A percentile compares a stretch with the other conserved stretches of the same genome.
Evolutionary conservation across 2,113 vertebrate genomes (phyloP).

Genomic region (Phyllostomus discolor): DNA sequence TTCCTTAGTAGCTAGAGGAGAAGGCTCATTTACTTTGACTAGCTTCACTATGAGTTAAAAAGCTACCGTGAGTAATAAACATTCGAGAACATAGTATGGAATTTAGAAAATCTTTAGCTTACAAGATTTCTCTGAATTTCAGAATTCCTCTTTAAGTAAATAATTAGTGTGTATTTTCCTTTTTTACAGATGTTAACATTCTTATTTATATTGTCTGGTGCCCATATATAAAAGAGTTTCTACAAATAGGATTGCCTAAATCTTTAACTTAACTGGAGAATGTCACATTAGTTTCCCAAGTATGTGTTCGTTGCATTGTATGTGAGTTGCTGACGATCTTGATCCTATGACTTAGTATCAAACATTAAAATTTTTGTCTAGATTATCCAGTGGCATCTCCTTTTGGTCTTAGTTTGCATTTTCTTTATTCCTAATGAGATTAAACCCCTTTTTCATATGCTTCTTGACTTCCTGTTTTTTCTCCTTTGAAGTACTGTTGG

Average conservation of each 20-base stretch:
- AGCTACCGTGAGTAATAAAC: not conserved
- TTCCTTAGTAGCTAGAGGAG: not conserved
- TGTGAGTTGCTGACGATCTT: not conserved
- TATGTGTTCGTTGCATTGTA: not conserved
- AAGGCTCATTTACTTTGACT: not conserved
- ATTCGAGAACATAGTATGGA: not conserved
- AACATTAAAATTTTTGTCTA: not conserved
- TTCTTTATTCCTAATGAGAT: not conserved
- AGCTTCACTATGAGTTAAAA: not conserved
- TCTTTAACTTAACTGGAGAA: not conserved
- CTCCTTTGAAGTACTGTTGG: not conserved
- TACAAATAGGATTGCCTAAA: not conserved
- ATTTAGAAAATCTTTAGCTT: not conserved
- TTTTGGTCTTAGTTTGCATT: not conserved
- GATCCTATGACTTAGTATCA: not conserved
- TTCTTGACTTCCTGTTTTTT: not conserved
- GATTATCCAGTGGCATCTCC: not conserved
- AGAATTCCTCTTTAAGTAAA: not conserved
- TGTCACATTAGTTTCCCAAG: not conserved
- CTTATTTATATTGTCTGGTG: not conserved
- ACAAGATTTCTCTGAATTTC: not conserved
- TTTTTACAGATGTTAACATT: not conserved
- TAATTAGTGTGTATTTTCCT: not conserved
- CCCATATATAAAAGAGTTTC: not conserved
- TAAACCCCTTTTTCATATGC: not conserved